Conservation (phyloP, 2,888 invertebrate genomes). For the Lucinisca nassula region DNA sequence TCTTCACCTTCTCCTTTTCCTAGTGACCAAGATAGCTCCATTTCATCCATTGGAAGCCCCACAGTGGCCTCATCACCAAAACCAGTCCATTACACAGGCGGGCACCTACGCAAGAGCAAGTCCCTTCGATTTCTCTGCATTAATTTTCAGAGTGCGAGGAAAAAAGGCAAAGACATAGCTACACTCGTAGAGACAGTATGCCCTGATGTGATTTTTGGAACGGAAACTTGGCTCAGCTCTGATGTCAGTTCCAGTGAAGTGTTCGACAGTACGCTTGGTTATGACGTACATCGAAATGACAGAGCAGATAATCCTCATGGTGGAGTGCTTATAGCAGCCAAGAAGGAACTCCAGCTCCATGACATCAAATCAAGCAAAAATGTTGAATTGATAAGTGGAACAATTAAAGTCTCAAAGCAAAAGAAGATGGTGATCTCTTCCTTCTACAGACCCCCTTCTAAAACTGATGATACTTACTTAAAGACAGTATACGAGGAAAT, state of each 20-base stretch:
- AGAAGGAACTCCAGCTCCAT: conserved; percentile 14
- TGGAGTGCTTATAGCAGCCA: conserved; percentile 39
- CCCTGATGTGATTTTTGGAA: conserved; percentile 48
- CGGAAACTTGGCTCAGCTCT: conserved; percentile 39
- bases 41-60: background rate
- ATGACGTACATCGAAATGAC: conserved; percentile 35
- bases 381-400: conserved; percentile 29
- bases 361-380: conserved; percentile 24
- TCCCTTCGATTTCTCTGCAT: conserved; percentile 19
- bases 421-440: conserved; percentile 30
- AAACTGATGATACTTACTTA: background rate
- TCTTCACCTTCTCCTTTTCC: background rate
- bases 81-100: background rate
- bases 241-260: conserved; percentile 27
- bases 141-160: conserved; percentile 43
- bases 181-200: background rate
- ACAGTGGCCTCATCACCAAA: background rate
- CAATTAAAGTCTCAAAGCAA: background rate
- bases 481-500: background rate
- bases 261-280: background rate
- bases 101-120: background rate
- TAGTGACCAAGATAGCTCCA: background rate
- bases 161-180: conserved; percentile 35
- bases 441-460: conserved; percentile 36
- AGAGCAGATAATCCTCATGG: conserved; percentile 36